A percentile compares a stretch with the other conserved stretches of the same genome.
phyloP scores from a whole-genome alignment of 1,140 invertebrate species.

The Zaprionus ornatus region DNA sequence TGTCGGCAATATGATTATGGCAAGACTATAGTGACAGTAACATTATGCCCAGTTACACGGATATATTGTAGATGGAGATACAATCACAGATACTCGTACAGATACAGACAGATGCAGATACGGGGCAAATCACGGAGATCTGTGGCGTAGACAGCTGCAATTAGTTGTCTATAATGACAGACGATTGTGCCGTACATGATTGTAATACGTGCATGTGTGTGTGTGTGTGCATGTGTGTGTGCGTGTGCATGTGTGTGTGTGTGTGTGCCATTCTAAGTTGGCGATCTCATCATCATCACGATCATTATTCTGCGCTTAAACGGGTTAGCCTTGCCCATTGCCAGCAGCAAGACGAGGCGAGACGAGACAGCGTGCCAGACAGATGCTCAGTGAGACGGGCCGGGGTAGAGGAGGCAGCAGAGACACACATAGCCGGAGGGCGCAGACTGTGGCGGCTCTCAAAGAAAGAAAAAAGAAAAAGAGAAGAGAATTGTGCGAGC shows the following conservation, averaged over 20 bases:
- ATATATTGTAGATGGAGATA: background rate
- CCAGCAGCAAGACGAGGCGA: constrained; percentile 27
- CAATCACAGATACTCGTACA: background rate
- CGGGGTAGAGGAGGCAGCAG: background rate
- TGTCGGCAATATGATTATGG: background rate
- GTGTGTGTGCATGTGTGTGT: background rate
- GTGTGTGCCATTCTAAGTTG: background rate
- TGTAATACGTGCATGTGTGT: too few relatives aligned
- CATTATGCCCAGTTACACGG: background rate
- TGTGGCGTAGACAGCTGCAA: background rate
- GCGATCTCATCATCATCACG: constrained; percentile 13
- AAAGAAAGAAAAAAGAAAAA: constrained; percentile 18
- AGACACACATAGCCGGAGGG: background rate
- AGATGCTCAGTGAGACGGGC: too few relatives aligned
- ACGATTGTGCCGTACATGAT: background rate
- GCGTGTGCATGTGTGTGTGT: background rate
- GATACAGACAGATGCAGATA: background rate
- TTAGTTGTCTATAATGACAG: background rate
- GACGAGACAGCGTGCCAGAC: constrained; percentile 13
- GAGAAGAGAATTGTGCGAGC: constrained; percentile 22
- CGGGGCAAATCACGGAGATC: background rate
- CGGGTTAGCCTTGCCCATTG: constrained; percentile 61
- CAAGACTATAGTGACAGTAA: background rate
- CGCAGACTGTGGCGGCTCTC: background rate
- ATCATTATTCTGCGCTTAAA: constrained; percentile 23